Evolutionary conservation across 1,140 invertebrate species (phyloP), one percentile per base, ranked within the genome.

Genomic region (Ceratosolen solmsi): DNA sequence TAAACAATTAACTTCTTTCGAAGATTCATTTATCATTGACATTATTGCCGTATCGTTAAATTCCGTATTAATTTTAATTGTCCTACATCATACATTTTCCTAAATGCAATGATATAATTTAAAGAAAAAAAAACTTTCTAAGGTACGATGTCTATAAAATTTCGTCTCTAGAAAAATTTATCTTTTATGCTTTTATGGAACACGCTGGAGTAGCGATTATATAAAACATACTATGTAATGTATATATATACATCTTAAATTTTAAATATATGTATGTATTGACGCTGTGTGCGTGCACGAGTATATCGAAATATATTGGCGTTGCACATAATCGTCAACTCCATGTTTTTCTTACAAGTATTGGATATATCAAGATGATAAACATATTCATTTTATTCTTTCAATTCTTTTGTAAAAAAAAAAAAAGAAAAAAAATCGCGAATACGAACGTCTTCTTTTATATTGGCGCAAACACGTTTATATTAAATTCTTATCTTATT

Each of bases 141-240:
- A 38, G 0, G 0, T 38, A 49, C 17, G 25, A 30, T 65, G 2
- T 46, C 11, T 49, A 38, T 65, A 65, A 77, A 77, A 38, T 58
- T 77, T 41, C 9, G 20, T 54, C 13, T 17, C 63, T 54, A 70
- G 49, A 79, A 38, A 70, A 68, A 77, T 70, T 38, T 77, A 79
- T 51, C 15, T 70, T 68, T 70, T 30, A n/a, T n/a, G n/a, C n/a
- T n/a, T n/a, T n/a, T n/a, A 38, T 38, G 38, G n/a, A 11, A 36
- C 15, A 46, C 80, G 54, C 17, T n/a, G 27, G 70, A 84, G 46
- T 30, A 54, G 17, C 33, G 56, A 36, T 63, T 68, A 36, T 81
- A 82, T 58, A 82, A 84, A 82, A 85, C 71, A 70, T 79, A 79
- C 60, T 79, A 70, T 80, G 5, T 54, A n/a, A 4, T 65, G 25